These are phyloP conservation scores for Condylura cristata DNA, from an alignment of 2,113 vertebrate genomes.

Conservation along the genomic window DNA sequence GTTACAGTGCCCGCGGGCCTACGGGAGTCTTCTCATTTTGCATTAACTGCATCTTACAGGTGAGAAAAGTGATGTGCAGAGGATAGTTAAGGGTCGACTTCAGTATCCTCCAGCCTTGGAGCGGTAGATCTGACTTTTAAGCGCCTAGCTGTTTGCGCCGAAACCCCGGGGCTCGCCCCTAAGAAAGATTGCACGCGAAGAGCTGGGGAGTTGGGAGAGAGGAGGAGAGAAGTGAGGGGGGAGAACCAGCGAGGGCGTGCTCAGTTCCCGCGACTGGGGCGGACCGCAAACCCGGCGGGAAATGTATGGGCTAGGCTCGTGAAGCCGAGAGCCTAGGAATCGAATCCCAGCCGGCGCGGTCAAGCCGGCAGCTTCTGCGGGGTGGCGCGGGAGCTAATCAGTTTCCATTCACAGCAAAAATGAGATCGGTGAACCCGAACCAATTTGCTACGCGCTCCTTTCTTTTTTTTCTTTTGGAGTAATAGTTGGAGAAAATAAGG, in stretches of 20 bases:
- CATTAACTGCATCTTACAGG: background rate
- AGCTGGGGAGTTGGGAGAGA: background rate
- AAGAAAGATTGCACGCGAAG: rapidly evolving
- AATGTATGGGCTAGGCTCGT: background rate
- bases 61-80: background rate
- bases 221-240: rapidly evolving
- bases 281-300: rapidly evolving
- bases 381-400: background rate
- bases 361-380: rapidly evolving
- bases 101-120: background rate
- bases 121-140: background rate
- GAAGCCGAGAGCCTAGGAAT: background rate
- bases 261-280: rapidly evolving
- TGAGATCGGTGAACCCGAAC: background rate
- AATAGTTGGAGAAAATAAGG: background rate
- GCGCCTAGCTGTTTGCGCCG: rapidly evolving
- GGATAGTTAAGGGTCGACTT: background rate
- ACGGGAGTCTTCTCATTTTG: background rate
- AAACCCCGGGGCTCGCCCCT: background rate
- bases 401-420: too few relatives aligned
- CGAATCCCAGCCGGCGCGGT: background rate
- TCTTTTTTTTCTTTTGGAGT: background rate
- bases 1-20: background rate
- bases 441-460: background rate
- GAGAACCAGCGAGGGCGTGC: background rate